Evolutionary conservation across 1,140 invertebrate species (phyloP), one percentile per base, ranked within the genome.

Genomic region (Solen grandis): DNA sequence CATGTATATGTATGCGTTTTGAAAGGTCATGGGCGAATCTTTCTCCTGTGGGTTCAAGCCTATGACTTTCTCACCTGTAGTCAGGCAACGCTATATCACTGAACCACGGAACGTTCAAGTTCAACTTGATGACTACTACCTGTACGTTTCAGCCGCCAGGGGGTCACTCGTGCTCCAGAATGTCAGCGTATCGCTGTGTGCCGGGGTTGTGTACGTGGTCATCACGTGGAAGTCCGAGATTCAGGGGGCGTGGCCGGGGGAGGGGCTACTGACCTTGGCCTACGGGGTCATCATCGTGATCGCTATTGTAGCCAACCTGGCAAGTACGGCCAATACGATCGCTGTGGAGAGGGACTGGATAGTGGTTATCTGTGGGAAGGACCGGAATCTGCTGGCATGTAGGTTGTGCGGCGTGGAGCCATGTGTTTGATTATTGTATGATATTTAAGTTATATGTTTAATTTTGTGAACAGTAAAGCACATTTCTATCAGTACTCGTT

Each of bases 291-390:
- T 92, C 78, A 91, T 91, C 25, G 36, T 88, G 4, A 27, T 91
- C 13, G 87, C 88, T 13, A 80, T 89, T 25, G 54, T 91, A 38
- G 86, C 88, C 5, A 74, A 74, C 13, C 81, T 91, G n/a, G 91
- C 92, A 16, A 93, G 92, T 57, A 84, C 91, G 10, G 93, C 91
- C 5, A 90, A 88, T 8, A 93, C 90, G 63, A 92, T 94, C 65
- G 88, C 91, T 31, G 85, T 94, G 29, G 92, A 93, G 82, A 92
- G 93, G 84, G 94, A 94, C 84, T 94, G 94, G 94, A 91, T 94
- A 54, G 90, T 94, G 31, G 92, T 93, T 25, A 92, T 91, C n/a
- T 91, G 89, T 82, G 86, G 84, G 4, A 62, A 81, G 29, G 85
- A 91, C 54, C 88, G 76, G 35, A 85, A 86, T 36, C 77, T 77